phyloP scores from a whole-genome alignment of 2,113 vertebrate genomes.

The Cyprinus carpio region DNA sequence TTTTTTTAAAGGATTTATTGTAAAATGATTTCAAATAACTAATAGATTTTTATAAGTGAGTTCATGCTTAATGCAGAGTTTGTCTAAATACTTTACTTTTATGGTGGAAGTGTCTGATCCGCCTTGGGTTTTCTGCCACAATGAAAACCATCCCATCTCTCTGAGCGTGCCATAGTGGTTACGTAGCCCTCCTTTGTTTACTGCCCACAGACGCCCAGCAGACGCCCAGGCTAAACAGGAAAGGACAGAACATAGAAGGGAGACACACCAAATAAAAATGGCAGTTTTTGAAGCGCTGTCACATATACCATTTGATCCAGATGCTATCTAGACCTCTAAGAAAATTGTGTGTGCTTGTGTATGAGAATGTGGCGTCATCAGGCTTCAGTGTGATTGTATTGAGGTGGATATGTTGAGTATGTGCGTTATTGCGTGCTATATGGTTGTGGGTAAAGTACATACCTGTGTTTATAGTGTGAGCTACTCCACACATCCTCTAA shows the following conservation, averaged over 20 bases:
- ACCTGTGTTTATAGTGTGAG: conserved; percentile 19
- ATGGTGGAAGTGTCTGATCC: conserved; percentile 32
- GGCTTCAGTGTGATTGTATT: neutral
- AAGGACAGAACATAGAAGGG: conserved; percentile 81
- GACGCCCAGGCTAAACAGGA: conserved; percentile 98
- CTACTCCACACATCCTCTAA: neutral
- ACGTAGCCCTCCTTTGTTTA: conserved; percentile 84
- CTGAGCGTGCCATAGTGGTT: conserved; percentile 44
- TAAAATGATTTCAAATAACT: neutral
- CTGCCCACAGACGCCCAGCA: conserved; percentile 72
- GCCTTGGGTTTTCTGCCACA: conserved; percentile 51
- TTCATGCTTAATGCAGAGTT: conserved; percentile 42
- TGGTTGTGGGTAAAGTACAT: conserved; percentile 26
- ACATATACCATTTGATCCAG: neutral
- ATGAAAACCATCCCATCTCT: conserved; percentile 69
- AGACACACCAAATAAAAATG: conserved; percentile 28
- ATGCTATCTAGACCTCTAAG: neutral
- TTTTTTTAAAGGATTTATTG: neutral
- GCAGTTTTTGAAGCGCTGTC: neutral
- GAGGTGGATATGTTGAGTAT: neutral
- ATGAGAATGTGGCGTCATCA: neutral
- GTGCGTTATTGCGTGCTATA: neutral
- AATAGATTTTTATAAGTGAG: neutral
- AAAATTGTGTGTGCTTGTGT: neutral
- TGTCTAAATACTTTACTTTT: conserved; percentile 47